These are phyloP conservation scores for Pipra filicauda DNA, from an alignment of 2,113 vertebrate species.

Conservation along the genomic window DNA sequence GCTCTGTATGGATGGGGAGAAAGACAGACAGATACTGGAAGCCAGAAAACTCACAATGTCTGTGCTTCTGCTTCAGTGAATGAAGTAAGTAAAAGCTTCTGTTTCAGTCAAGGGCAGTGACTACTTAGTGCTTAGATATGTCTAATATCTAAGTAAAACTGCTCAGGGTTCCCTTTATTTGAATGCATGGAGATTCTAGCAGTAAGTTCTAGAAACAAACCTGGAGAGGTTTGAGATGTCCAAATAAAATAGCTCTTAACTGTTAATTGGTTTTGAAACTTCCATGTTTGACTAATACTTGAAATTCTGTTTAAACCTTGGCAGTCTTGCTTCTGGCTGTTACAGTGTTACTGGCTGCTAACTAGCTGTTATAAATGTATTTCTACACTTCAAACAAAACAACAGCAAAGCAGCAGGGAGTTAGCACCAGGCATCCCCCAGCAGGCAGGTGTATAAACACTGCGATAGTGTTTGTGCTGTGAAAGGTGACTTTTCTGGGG, in stretches of 20 bases:
- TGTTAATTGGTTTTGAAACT: neutral
- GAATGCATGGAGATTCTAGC: neutral
- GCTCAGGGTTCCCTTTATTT: neutral
- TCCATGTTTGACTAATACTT: neutral
- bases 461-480: neutral
- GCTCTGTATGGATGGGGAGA: conserved; percentile 91
- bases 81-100: conserved; percentile 75
- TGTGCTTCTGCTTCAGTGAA: conserved; percentile 82
- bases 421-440: neutral
- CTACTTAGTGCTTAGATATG: neutral
- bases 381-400: neutral
- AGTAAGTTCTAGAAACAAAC: neutral
- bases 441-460: neutral
- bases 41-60: conserved; percentile 91
- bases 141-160: neutral
- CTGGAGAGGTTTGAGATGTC: neutral
- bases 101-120: neutral
- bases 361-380: neutral
- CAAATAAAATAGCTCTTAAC: neutral
- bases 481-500: neutral
- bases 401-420: neutral
- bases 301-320: neutral
- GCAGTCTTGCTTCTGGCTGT: neutral
- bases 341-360: neutral
- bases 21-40: conserved; percentile 81